A percentile compares a stretch with the other conserved stretches of the same genome.
Evolutionary conservation across 2,888 invertebrate genomes (phyloP).

Genomic region (Cybosia mesomella): DNA sequence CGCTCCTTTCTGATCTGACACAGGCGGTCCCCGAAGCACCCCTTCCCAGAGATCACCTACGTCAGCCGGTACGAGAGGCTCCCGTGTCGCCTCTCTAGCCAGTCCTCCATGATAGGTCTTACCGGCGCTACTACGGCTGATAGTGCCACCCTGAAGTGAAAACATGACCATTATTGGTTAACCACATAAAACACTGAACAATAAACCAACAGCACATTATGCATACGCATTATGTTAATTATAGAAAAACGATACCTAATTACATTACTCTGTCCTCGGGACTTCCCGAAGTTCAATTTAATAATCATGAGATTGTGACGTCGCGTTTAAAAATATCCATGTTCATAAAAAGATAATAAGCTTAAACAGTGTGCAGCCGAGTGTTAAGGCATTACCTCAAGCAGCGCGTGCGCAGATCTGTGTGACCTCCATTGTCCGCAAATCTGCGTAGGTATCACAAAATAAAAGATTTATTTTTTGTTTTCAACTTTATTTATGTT

Average conservation of each 20-base stretch:
- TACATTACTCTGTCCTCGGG: not conserved
- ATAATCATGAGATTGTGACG: constrained; percentile 6
- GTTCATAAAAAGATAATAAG: constrained; percentile 21
- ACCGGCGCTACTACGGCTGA: too few relatives aligned
- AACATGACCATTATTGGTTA: too few relatives aligned
- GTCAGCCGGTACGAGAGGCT: too few relatives aligned
- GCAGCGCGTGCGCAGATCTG: constrained; percentile 42
- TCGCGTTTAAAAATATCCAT: constrained; percentile 13
- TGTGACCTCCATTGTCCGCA: constrained; percentile 47
- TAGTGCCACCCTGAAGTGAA: too few relatives aligned
- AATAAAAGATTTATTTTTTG: constrained; percentile 3
- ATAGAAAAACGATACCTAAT: too few relatives aligned
- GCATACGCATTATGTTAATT: not conserved
- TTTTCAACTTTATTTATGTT: not conserved
- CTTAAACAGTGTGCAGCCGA: constrained; percentile 34
- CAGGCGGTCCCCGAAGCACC: too few relatives aligned
- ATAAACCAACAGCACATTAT: too few relatives aligned
- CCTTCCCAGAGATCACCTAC: too few relatives aligned
- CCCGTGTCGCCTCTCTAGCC: too few relatives aligned
- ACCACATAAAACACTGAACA: too few relatives aligned
- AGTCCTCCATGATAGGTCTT: too few relatives aligned
- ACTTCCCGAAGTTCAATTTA: not conserved
- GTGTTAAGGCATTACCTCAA: constrained; percentile 45
- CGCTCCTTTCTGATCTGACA: too few relatives aligned
- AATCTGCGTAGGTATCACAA: constrained; percentile 10